Evolutionary conservation across 2,888 invertebrate species (phyloP).

Genomic region (Leptinotarsa peninsularis): DNA sequence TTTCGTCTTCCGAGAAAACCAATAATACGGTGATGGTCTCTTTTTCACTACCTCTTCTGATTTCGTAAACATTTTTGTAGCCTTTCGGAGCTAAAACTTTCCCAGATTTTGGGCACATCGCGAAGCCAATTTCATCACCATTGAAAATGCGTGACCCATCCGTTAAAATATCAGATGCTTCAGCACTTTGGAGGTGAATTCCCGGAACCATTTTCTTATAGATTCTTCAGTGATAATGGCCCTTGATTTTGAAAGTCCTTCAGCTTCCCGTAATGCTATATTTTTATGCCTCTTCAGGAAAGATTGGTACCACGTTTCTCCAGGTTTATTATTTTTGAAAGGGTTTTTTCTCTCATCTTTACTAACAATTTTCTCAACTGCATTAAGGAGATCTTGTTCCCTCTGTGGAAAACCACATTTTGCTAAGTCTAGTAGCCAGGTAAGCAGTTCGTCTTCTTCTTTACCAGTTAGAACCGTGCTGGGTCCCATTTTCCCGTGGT

Average conservation of each 20-base stretch:
- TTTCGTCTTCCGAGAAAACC: slow-evolving; percentile 17
- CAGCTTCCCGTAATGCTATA: slow-evolving; percentile 17
- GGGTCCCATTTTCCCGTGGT: no score
- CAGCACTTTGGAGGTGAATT: slow-evolving; percentile 33
- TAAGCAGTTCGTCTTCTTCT: no score
- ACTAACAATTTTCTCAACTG: slow-evolving; percentile 23
- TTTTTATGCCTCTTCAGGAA: slow-evolving; percentile 5
- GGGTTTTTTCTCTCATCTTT: slow-evolving; percentile 4
- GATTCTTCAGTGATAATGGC: slow-evolving; percentile 19
- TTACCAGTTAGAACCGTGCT: no score
- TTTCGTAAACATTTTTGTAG: neutral
- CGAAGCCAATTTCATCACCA: slow-evolving; percentile 43
- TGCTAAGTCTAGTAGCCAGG: neutral
- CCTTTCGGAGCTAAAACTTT: neutral
- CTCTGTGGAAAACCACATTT: slow-evolving; percentile 16
- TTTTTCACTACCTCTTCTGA: neutral
- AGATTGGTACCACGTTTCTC: neutral
- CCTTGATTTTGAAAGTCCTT: slow-evolving; percentile 21
- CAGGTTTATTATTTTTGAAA: slow-evolving; percentile 24
- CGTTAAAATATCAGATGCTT: slow-evolving; percentile 15
- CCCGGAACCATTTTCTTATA: slow-evolving; percentile 25
- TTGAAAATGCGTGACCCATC: slow-evolving; percentile 41
- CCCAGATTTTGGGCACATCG: neutral
- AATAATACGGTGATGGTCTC: neutral
- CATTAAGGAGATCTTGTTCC: slow-evolving; percentile 25